A percentile compares a stretch with the other conserved stretches of the same genome.
phyloP scores from a whole-genome alignment of 2,113 vertebrate genomes.

The Phycodurus eques region DNA sequence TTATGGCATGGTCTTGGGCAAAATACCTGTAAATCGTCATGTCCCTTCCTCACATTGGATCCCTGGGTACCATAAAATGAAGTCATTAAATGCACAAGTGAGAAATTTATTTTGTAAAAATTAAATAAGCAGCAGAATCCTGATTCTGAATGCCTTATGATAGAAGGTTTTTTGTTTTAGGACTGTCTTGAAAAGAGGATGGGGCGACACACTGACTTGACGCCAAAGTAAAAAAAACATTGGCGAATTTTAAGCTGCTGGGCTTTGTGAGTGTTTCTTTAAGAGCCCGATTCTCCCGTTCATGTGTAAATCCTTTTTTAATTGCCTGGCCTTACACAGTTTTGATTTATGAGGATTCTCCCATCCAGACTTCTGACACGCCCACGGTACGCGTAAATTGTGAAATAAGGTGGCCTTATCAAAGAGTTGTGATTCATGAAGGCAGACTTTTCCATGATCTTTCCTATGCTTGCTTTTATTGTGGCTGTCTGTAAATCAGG shows the following conservation, averaged over 20 bases:
- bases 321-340: too few species aligned
- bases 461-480: too few species aligned
- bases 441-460: too few species aligned
- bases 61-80: slow-evolving; percentile 21
- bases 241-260: not conserved
- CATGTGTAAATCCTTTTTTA: too few species aligned
- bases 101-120: slow-evolving; percentile 24
- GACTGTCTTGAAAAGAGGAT: not conserved
- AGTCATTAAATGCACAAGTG: slow-evolving; percentile 34
- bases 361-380: too few species aligned
- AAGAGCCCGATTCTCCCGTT: too few species aligned
- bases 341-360: too few species aligned
- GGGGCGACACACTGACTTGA: not conserved
- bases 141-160: not conserved
- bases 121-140: not conserved
- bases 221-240: not conserved
- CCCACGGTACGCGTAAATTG: too few species aligned
- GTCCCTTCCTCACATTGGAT: not conserved
- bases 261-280: not conserved
- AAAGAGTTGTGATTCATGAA: too few species aligned
- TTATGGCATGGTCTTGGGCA: slow-evolving; percentile 14
- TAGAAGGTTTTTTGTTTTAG: not conserved
- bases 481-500: too few species aligned
- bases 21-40: slow-evolving; percentile 28
- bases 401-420: too few species aligned